A percentile compares a stretch with the other conserved stretches of the same genome.
Evolutionary conservation across 2,888 invertebrate species (phyloP).

Genomic region (Oscheius sp.): DNA sequence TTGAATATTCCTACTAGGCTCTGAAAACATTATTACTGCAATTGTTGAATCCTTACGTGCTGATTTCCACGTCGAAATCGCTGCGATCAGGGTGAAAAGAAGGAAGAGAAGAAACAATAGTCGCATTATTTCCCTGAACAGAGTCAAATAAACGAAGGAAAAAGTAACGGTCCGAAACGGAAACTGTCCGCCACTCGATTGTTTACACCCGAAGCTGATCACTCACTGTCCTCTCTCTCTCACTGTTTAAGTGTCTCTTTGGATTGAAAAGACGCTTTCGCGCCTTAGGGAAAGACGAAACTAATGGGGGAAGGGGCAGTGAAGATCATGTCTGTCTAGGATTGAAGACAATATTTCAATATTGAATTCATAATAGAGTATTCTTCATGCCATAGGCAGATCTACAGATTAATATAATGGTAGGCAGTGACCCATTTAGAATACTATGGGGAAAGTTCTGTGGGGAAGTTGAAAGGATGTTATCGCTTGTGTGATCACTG

Average conservation of each 20-base stretch:
- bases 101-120: not conserved
- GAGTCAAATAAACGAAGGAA: not conserved
- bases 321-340: too few species aligned
- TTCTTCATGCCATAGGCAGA: too few species aligned
- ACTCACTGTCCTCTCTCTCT: too few species aligned
- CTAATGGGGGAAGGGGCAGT: too few species aligned
- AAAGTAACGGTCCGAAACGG: slow-evolving; percentile 9
- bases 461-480: too few species aligned
- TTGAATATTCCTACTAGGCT: slow-evolving; percentile 7
- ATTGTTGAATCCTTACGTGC: not conserved
- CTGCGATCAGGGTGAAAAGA: not conserved
- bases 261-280: slow-evolving; percentile 26
- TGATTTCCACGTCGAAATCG: slow-evolving; percentile 4
- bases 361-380: too few species aligned
- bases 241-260: slow-evolving; percentile 25
- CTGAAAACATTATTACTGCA: not conserved
- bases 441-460: too few species aligned
- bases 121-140: not conserved
- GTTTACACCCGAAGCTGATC: slow-evolving; percentile 23
- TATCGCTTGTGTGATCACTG: too few species aligned
- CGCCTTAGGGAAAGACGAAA: too few species aligned
- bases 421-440: too few species aligned
- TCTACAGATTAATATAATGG: too few species aligned
- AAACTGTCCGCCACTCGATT: slow-evolving; percentile 19
- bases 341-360: too few species aligned